phyloP scores from a whole-genome alignment of 2,888 invertebrate genomes.

The Pollenia amentaria region DNA sequence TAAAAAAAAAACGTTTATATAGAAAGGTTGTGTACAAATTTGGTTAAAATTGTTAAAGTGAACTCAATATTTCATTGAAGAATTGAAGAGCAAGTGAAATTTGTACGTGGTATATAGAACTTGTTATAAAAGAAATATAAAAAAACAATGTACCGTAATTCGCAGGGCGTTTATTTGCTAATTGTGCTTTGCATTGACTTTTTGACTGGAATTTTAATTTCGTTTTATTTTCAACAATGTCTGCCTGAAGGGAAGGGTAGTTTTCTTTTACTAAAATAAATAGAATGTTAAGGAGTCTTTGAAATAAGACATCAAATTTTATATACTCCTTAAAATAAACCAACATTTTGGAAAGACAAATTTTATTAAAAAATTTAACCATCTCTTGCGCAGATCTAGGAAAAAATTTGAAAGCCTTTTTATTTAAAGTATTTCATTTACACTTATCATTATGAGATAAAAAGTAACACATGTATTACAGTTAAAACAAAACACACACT shows the following conservation, averaged over 20 bases:
- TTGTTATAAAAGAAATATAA: neutral
- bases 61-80: conserved; percentile 28
- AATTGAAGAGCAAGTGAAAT: neutral
- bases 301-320: too few species aligned
- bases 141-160: conserved; percentile 15
- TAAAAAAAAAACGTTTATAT: neutral
- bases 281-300: neutral
- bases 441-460: too few species aligned
- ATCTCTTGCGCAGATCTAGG: too few species aligned
- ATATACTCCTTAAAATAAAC: too few species aligned
- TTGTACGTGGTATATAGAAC: neutral
- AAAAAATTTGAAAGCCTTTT: too few species aligned
- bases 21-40: conserved; percentile 10
- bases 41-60: conserved; percentile 31
- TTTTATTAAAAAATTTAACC: too few species aligned
- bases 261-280: neutral
- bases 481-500: too few species aligned
- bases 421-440: too few species aligned
- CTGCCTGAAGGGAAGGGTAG: neutral
- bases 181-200: conserved; percentile 39
- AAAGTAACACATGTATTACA: too few species aligned
- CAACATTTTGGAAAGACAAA: too few species aligned
- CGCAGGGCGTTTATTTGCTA: conserved; percentile 34
- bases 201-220: neutral
- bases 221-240: neutral